Conservation (phyloP, 2,888 invertebrate genomes). For the Malthinus seriepunctatus region DNA sequence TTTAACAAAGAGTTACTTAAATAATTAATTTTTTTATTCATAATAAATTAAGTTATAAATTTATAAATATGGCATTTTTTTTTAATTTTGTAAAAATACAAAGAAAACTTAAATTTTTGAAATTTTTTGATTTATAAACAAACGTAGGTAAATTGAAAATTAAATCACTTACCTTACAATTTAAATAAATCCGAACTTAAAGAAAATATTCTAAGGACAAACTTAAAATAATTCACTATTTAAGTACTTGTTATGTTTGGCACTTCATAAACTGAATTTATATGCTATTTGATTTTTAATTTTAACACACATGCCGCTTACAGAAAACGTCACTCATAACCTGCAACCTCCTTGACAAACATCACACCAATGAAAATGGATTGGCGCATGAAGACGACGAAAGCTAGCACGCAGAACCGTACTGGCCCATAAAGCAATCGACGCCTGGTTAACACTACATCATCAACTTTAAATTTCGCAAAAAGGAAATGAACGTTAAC, state of each 20-base stretch:
- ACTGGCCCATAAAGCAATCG: too few species aligned
- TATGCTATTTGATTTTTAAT: slow-evolving; percentile 6
- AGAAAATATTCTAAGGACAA: not conserved
- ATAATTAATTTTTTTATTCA: too few species aligned
- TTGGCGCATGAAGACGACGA: not conserved
- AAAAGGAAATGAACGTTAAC: too few species aligned
- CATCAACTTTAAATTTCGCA: too few species aligned
- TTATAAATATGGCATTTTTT: not conserved
- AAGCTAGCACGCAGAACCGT: too few species aligned
- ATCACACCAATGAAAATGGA: not conserved
- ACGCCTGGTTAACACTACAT: too few species aligned
- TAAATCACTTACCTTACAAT: not conserved
- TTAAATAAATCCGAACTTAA: not conserved
- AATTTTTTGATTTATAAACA: not conserved
- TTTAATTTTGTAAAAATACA: not conserved
- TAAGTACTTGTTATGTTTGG: not conserved
- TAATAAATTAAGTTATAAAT: not conserved
- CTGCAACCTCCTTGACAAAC: slow-evolving; percentile 3
- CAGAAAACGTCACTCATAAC: slow-evolving; percentile 14
- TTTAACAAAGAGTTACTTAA: too few species aligned
- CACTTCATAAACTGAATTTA: not conserved
- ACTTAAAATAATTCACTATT: slow-evolving; percentile 6
- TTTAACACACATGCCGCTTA: slow-evolving; percentile 10
- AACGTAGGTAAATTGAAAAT: too few species aligned
- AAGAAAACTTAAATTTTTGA: not conserved